Conservation (phyloP, 2,888 invertebrate genomes). For the Chrysolina americana region DNA sequence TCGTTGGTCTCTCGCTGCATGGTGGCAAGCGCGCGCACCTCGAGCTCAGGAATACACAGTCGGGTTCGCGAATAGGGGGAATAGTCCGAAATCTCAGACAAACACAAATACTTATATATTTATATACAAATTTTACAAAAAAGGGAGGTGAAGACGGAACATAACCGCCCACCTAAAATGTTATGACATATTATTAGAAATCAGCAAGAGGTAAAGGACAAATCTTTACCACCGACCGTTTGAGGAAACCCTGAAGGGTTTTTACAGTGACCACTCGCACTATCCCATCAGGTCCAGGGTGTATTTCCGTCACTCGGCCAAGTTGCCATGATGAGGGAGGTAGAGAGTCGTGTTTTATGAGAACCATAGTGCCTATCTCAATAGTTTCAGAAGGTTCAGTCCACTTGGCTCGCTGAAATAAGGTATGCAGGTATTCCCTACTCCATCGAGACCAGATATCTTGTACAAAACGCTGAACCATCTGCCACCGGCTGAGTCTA, state of each 20-base stretch:
- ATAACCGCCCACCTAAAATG: background rate
- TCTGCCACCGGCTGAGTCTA: background rate
- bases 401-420: background rate
- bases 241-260: background rate
- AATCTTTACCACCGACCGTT: background rate
- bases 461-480: background rate
- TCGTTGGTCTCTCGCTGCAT: no score
- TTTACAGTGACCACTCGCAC: background rate
- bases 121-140: background rate
- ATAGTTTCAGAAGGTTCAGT: no score
- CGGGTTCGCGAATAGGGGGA: no score
- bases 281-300: background rate
- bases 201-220: background rate
- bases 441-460: background rate
- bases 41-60: no score
- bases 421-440: background rate
- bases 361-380: no score
- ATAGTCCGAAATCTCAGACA: background rate
- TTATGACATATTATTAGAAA: background rate
- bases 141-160: slow-evolving; percentile 3
- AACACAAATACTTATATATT: no score
- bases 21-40: no score
- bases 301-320: background rate
- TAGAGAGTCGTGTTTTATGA: background rate
- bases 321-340: background rate